Base-by-base conservation (phyloP, 2,797 vertebrate genomes). In the Enteromius viviparus region DNA sequence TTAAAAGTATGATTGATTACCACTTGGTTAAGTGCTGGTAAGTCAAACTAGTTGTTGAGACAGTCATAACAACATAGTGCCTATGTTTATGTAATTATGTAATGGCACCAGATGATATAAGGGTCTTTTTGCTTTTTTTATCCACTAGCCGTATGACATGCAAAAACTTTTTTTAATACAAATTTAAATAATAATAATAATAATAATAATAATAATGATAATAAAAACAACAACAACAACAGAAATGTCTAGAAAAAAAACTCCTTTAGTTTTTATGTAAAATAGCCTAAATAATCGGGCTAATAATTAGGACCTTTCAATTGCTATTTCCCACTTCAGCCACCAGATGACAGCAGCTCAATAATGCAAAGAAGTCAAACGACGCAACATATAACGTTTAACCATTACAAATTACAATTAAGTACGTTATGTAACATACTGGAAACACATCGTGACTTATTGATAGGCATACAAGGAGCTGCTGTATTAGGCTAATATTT, bases 261-360 rank as follows among this genome's bases (percentile, higher is more conserved):
- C 40, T 42, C 40, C 9, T 42, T 42, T 10, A 60, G n/a, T 60
- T 60, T 60, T 12, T 26, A 60, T 60, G 23, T 32, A 17, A 4
- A 55, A 55, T 23, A 17, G 17, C 26, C 7, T 32, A 12, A 9
- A 55, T 9, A 17, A 11, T 23, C 3, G 11, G 40, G 9, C 40
- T 12, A 21, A 53, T 53, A 2, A 45, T 17, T 1, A 9, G 42
- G 14, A 45, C 14, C 1, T 8, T 55, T 51, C 6, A 62, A 11
- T n/a, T 64, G 66, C 19, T 42, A 29, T 53, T 65, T 53, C 47
- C 14, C n/a, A 34, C 7, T 34, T 62, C 17, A 58, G 45, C 86
- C 89, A 88, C 77, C 66, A 84, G 85, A 81, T 86, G 89, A 79
- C 80, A 85, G 85, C 68, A 89, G 11, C 65, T 66, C 1, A 32